These are phyloP conservation scores for Eulithis testata DNA, from an alignment of 2,888 invertebrate genomes.

Conservation along the genomic window DNA sequence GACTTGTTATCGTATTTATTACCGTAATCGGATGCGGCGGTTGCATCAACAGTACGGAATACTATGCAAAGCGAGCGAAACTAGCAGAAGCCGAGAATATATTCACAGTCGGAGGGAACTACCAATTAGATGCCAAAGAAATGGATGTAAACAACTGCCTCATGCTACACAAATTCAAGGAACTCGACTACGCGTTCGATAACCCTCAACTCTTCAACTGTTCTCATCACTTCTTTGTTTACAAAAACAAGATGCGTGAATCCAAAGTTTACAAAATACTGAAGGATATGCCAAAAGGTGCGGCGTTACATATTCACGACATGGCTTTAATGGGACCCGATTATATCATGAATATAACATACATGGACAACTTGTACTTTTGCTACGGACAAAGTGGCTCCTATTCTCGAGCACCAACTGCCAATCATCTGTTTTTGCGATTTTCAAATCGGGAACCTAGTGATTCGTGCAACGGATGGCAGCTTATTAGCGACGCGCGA, in stretches of 20 bases:
- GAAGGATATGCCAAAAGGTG: conserved; percentile 90
- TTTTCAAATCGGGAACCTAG: conserved; percentile 56
- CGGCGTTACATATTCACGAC: conserved; percentile 88
- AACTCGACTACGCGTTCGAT: conserved; percentile 81
- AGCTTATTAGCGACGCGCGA: conserved; percentile 73
- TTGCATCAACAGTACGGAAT: conserved; percentile 31
- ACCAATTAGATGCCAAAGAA: conserved; percentile 78
- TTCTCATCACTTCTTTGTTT: conserved; percentile 87
- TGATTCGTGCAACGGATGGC: conserved; percentile 67
- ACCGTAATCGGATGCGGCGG: neutral
- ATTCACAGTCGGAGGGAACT: conserved; percentile 78
- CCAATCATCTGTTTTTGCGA: conserved; percentile 40
- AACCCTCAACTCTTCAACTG: conserved; percentile 86
- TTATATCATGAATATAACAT: conserved; percentile 86
- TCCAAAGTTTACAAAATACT: conserved; percentile 88
- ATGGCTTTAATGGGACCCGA: conserved; percentile 86
- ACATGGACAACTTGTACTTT: conserved; percentile 84
- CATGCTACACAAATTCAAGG: conserved; percentile 83
- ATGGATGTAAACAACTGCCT: conserved; percentile 81
- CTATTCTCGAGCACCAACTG: conserved; percentile 9
- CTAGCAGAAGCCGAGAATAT: conserved; percentile 16
- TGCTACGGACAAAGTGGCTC: conserved; percentile 60
- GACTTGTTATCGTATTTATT: neutral
- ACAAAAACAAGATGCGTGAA: conserved; percentile 82
- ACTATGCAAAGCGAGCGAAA: conserved; percentile 14